phyloP scores from a whole-genome alignment of 2,888 invertebrate species.

The Taenaris catops region DNA sequence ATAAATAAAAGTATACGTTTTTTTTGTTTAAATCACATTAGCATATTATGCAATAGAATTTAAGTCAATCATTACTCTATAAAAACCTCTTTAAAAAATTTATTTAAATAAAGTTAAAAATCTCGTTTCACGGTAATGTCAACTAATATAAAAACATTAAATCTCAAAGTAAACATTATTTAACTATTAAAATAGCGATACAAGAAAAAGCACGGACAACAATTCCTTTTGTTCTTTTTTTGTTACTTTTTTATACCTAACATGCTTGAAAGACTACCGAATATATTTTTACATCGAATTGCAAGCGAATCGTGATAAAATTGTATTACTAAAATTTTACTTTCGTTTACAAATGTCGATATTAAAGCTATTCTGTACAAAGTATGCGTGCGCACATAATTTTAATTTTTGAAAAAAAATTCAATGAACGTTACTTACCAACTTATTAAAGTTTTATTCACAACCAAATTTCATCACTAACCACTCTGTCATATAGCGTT shows the following conservation, averaged over 20 bases:
- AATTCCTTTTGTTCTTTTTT: background rate
- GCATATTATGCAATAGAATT: too few species aligned
- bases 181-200: constrained; percentile 1
- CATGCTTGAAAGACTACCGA: background rate
- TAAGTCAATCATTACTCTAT: too few species aligned
- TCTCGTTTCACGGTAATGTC: background rate
- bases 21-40: too few species aligned
- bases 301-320: background rate
- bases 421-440: constrained; percentile 12
- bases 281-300: too few species aligned
- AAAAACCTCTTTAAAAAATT: too few species aligned
- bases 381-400: too few species aligned
- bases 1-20: too few species aligned
- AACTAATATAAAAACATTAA: background rate
- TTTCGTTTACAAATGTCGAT: too few species aligned
- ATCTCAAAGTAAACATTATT: constrained; percentile 4
- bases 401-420: too few species aligned
- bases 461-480: constrained; percentile 23
- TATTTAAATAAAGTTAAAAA: too few species aligned
- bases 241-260: background rate
- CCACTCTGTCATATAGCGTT: too few species aligned
- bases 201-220: background rate
- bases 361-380: too few species aligned
- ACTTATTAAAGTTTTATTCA: constrained; percentile 15
- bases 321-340: constrained; percentile 1